Evolutionary conservation across 2,888 invertebrate species (phyloP), one percentile per base, ranked within the genome.

Genomic region (Lypha dubia): DNA sequence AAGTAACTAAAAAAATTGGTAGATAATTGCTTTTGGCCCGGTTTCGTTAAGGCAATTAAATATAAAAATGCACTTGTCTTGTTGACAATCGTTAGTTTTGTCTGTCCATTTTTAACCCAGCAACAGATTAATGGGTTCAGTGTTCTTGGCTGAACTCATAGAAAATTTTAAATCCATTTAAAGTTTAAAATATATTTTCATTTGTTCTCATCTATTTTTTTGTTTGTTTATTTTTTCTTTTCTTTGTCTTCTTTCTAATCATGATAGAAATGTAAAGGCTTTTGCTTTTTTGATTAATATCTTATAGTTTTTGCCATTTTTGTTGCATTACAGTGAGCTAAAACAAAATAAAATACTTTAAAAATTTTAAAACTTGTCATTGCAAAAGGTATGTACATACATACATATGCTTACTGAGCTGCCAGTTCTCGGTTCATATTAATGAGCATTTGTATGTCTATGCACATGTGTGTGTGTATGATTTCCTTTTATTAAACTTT

Each of bases 261-360:
- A 83, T 83, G 83, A 83, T 83, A 83, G 77, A 83, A 83, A 83
- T 71, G 82, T 74, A 83, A 79, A 67, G 41, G 20, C 28, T 49
- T 51, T 58, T 79, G 20, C 28, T 49, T 51, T 58, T 79, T 83
- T 79, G 83, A 83, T 83, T 83, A 77, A 83, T 83, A 83, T 83
- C 83, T 74, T 51, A 28, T 83, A 83, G n/a, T 56, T 79, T 73
- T 83, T 77, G 67, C 83, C 83, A 73, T 83, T 77, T 83, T 74
- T 11, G 77, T 77, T 77, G 24, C n/a, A n/a, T 41, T 67, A 17
- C 56, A 44, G 46, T 6, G 28, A 35, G 9, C 22, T 22, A 35
- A 32, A 56, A 56, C 4, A n/a, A 24, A 22, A 56, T 9, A n/a
- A 24, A 22, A 56, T 41, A 53, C 22, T 20, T 35, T 51, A 79